Evolutionary conservation across 1,140 invertebrate species (phyloP).

Genomic region (Calephelis nemesis): DNA sequence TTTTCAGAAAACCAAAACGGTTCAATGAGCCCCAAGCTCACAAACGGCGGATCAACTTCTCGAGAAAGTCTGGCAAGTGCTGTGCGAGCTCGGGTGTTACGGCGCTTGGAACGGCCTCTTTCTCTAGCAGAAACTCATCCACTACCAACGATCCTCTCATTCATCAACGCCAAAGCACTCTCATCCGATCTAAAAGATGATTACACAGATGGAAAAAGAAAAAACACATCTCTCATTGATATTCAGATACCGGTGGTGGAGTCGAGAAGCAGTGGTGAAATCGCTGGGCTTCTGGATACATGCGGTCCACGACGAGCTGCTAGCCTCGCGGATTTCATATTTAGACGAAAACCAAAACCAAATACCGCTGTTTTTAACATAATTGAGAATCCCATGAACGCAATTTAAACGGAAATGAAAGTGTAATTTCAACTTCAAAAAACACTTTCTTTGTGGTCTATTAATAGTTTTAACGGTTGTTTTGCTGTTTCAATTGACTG

Average conservation of each 20-base stretch:
- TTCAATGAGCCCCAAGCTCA: conserved; percentile 35
- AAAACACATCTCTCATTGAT: conserved; percentile 37
- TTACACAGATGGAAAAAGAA: conserved; percentile 28
- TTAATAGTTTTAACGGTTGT: too few species aligned
- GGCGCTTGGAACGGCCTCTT: conserved; percentile 45
- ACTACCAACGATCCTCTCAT: conserved; percentile 39
- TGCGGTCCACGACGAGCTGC: conserved; percentile 45
- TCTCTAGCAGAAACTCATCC: conserved; percentile 45
- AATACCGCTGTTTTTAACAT: conserved; percentile 41
- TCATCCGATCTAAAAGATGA: conserved; percentile 42
- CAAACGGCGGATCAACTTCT: conserved; percentile 35
- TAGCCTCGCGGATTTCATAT: conserved; percentile 57
- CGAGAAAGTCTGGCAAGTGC: conserved; percentile 50
- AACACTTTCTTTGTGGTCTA: too few species aligned
- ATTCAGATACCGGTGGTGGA: conserved; percentile 35
- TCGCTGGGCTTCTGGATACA: conserved; percentile 38
- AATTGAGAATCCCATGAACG: conserved; percentile 62
- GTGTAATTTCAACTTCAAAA: background rate
- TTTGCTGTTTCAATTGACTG: too few species aligned
- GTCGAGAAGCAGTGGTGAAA: conserved; percentile 47
- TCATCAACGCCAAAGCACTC: conserved; percentile 45
- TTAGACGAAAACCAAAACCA: conserved; percentile 33
- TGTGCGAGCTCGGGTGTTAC: conserved; percentile 46
- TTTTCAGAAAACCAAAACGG: conserved; percentile 52
- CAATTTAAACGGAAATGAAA: conserved; percentile 25